phyloP scores from a whole-genome alignment of 1,140 invertebrate species.

The Atta colombica region DNA sequence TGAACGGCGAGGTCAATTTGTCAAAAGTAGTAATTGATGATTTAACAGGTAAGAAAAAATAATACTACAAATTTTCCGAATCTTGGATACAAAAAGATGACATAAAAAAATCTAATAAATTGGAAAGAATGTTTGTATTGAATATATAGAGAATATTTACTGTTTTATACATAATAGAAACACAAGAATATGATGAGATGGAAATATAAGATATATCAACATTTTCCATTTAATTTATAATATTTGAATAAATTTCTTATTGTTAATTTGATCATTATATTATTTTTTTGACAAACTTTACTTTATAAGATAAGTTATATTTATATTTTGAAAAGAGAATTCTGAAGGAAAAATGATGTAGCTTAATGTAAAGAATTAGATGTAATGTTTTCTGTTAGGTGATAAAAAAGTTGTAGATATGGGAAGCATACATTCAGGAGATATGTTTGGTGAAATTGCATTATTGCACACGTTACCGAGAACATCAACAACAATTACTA shows the following conservation, averaged over 20 bases:
- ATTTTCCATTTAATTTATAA: not conserved
- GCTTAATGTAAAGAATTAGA: not conserved
- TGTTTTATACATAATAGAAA: too few relatives aligned
- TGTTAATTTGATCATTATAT: not conserved
- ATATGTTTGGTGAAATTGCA: constrained; percentile 89
- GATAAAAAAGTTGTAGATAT: constrained; percentile 71
- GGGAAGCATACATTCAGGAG: constrained; percentile 83
- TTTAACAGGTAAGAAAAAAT: constrained; percentile 79
- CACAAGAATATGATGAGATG: too few relatives aligned
- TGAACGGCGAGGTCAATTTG: constrained; percentile 87
- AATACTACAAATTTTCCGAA: not conserved
- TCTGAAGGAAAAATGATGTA: not conserved
- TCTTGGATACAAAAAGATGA: not conserved
- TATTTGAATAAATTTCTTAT: not conserved
- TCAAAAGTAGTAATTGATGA: constrained; percentile 86
- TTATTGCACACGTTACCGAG: constrained; percentile 88
- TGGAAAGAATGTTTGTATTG: not conserved
- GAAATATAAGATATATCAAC: not conserved
- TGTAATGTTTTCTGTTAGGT: constrained; percentile 60
- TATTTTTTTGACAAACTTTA: not conserved
- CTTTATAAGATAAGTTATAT: not conserved
- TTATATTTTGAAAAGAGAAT: not conserved
- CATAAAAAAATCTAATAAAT: not conserved
- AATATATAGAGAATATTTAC: too few relatives aligned
- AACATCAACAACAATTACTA: constrained; percentile 87